Conservation (phyloP, 2,113 vertebrate species). For the Odocoileus hemionus region DNA sequence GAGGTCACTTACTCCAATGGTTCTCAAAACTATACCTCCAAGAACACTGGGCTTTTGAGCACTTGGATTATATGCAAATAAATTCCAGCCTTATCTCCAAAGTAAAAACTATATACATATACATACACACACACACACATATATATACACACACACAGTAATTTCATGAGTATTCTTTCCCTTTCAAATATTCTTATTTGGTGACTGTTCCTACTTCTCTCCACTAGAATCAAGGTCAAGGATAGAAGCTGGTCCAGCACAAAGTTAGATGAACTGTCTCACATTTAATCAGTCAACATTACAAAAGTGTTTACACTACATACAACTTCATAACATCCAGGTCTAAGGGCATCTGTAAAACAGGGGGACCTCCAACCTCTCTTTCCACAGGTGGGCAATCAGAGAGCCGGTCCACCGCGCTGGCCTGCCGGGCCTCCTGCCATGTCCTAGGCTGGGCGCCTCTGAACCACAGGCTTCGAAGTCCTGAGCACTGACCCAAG, state of each 20-base stretch:
- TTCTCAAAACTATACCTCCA: background rate
- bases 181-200: background rate
- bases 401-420: fast-evolving
- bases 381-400: background rate
- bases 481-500: background rate
- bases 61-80: background rate
- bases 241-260: background rate
- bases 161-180: background rate
- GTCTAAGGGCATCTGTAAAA: background rate
- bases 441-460: fast-evolving
- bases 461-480: background rate
- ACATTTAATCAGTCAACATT: slow-evolving; percentile 47
- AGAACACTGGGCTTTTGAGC: background rate
- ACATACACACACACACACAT: too few relatives aligned
- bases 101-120: background rate
- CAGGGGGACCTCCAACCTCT: background rate
- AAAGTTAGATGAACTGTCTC: background rate
- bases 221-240: background rate
- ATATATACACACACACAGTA: background rate
- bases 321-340: background rate
- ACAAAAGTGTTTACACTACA: background rate
- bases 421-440: background rate
- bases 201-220: background rate
- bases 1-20: background rate
- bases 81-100: background rate